Base-by-base conservation (phyloP, 2,888 invertebrate species). In the Tetropium fuscum region DNA sequence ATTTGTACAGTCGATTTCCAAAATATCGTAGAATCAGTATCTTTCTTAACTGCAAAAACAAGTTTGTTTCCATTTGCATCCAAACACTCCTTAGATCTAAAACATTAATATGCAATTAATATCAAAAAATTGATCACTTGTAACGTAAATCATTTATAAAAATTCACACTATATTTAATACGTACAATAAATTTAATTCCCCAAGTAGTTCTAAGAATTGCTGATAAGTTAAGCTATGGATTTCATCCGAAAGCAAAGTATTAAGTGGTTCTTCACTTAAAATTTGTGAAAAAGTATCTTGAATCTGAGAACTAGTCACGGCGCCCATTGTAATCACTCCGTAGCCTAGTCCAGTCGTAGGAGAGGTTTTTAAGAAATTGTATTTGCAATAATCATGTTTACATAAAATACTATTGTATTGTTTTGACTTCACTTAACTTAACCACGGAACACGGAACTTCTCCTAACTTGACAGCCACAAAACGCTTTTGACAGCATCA, bases 1-100 rank as follows among this genome's bases (percentile, higher is more conserved):
- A 91, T 87, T 75, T 86, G 83, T 0, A 90, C 87, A 1, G 88
- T 88, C 0, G 87, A 88, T 75, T 89, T 90, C 91, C 91, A 91
- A 25, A 90, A 80, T 16, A 89, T 74, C 0, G 88, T 84, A 0
- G 85, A 81, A 74, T 89, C 89, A 2, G 87, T 86, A 2, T 88
- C 89, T 63, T 84, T 85, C 73, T 88, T 87, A 1, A 90, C 84
- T 40, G 86, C 85, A 80, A 90, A 90, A 30, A 88, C 78, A 19
- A 90, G 77, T 73, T 87, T 87, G 71, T 88, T 87, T 0, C 88
- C 89, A 69, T 84, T 83, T 2, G 83, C 78, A 77, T 88, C 88
- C 60, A 86, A 82, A 69, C 86, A 88, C 69, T 85, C 85, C 59
- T 84, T 83, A 0, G 88, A 87, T 57, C 88, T 89, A 38, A 55